phyloP scores from a whole-genome alignment of 2,888 invertebrate species.

The Parapristionchus giblindavisi region DNA sequence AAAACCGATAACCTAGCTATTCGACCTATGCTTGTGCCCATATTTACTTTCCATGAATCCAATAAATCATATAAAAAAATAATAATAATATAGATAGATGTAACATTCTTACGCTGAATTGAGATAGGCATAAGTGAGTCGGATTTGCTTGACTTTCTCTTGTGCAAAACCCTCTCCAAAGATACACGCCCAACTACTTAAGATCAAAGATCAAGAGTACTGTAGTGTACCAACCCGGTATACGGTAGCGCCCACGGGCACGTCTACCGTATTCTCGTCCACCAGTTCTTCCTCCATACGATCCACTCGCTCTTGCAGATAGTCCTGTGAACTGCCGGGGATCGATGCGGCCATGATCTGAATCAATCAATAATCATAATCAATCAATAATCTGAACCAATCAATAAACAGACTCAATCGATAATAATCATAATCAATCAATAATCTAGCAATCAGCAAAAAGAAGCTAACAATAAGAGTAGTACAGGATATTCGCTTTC shows the following conservation, averaged over 20 bases:
- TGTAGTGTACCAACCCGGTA: background rate
- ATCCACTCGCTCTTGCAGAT: constrained; percentile 18
- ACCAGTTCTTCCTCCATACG: background rate
- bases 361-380: background rate
- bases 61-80: too few relatives aligned
- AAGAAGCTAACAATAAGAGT: too few relatives aligned
- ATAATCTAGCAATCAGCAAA: too few relatives aligned
- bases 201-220: background rate
- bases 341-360: background rate
- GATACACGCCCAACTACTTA: background rate
- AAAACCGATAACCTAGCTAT: too few relatives aligned
- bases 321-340: constrained; percentile 4
- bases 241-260: too few relatives aligned
- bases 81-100: background rate
- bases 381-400: too few relatives aligned
- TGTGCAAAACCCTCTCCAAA: background rate
- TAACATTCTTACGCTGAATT: background rate
- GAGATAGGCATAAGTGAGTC: background rate
- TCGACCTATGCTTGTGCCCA: too few relatives aligned
- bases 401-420: too few relatives aligned
- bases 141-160: background rate
- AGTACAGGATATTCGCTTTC: too few relatives aligned
- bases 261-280: background rate
- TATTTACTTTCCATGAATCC: too few relatives aligned
- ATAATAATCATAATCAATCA: too few relatives aligned